Evolutionary conservation across 1,140 invertebrate species (phyloP).

Genomic region (Phthorimaea operculella): DNA sequence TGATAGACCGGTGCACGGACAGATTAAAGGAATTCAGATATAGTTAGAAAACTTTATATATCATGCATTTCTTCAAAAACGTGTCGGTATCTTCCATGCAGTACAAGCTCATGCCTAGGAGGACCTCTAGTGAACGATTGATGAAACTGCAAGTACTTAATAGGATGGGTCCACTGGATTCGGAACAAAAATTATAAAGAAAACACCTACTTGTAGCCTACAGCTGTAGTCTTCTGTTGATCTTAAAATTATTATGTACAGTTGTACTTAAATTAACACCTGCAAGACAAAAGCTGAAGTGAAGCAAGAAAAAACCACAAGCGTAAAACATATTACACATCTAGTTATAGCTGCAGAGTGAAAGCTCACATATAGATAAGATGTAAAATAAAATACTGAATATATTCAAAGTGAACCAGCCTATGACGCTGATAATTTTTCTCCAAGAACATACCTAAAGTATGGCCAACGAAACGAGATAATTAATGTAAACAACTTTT

Average conservation of each 20-base stretch:
- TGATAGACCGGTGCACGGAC: no score
- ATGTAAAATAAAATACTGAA: slow-evolving; percentile 11
- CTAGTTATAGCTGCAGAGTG: slow-evolving; percentile 14
- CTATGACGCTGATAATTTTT: no score
- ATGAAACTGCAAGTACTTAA: not conserved
- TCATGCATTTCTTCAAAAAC: no score
- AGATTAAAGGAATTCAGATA: no score
- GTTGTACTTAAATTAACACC: slow-evolving; percentile 11
- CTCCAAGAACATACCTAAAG: no score
- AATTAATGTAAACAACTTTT: no score
- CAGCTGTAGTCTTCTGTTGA: slow-evolving; percentile 9
- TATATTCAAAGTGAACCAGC: not conserved
- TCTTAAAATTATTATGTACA: slow-evolving; percentile 11
- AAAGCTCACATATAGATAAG: slow-evolving; percentile 19
- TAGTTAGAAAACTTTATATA: no score
- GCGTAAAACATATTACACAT: slow-evolving; percentile 2
- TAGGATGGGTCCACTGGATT: not conserved
- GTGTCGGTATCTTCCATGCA: not conserved
- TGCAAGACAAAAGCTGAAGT: slow-evolving; percentile 15
- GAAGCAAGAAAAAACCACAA: slow-evolving; percentile 16
- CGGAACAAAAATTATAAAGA: not conserved
- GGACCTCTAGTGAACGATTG: not conserved
- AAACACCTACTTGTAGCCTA: slow-evolving; percentile 9
- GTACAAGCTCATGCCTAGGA: not conserved
- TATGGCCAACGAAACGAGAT: no score